phyloP scores from a whole-genome alignment of 2,797 vertebrate genomes.

The Intellagama lesueurii region DNA sequence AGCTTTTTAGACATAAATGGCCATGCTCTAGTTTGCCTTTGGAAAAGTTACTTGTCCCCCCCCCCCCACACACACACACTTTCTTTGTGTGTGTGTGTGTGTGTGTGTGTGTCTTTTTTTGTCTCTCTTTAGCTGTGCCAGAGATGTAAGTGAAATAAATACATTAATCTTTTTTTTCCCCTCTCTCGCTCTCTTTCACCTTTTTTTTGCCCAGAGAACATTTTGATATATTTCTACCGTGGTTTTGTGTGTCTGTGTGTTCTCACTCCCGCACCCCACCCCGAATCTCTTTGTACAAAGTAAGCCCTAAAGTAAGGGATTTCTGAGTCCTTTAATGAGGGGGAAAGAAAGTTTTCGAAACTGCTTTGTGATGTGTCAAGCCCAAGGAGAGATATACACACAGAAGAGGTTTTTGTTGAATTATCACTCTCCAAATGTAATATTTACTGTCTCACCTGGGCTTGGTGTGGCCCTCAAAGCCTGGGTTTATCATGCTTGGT shows the following conservation, averaged over 20 bases:
- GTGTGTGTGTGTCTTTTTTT: not conserved
- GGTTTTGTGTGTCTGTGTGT: not conserved
- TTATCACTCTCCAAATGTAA: not conserved
- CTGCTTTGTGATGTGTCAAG: fast-evolving
- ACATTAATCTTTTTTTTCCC: constrained; percentile 36
- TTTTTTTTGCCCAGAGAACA: constrained; percentile 36
- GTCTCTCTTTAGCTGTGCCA: constrained; percentile 30
- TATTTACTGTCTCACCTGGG: not conserved
- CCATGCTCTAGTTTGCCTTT: constrained; percentile 40
- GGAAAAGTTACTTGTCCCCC: constrained; percentile 27
- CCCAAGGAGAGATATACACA: not conserved
- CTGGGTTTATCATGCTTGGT: fast-evolving
- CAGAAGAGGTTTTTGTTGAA: not conserved
- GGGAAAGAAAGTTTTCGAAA: not conserved
- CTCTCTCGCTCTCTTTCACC: not conserved
- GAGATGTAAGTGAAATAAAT: constrained; percentile 57
- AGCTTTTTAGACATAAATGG: constrained; percentile 32
- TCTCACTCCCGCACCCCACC: constrained; percentile 45
- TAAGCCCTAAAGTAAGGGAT: constrained; percentile 41
- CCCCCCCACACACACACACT: not conserved
- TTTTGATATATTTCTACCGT: constrained; percentile 53
- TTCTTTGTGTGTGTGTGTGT: constrained; percentile 17
- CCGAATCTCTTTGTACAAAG: constrained; percentile 56
- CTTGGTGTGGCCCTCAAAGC: fast-evolving
- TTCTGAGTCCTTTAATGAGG: constrained; percentile 32